These are phyloP conservation scores for Nibea coibor DNA, from an alignment of 2,113 vertebrate genomes.

Conservation along the genomic window DNA sequence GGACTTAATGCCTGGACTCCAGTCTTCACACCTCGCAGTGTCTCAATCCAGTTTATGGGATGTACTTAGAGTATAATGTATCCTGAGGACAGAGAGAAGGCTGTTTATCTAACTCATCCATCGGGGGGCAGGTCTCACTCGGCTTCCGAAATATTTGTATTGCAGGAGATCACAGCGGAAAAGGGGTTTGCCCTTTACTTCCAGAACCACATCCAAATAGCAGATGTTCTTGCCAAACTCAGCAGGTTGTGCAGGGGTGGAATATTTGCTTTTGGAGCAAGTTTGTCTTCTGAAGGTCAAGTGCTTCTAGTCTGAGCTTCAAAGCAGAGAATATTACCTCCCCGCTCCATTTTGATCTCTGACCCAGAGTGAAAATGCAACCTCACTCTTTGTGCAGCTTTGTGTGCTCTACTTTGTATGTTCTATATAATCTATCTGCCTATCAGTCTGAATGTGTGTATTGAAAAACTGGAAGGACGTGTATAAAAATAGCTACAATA, in stretches of 20 bases:
- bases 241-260: slow-evolving; percentile 23
- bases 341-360: background rate
- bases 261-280: slow-evolving; percentile 28
- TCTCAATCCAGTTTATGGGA: background rate
- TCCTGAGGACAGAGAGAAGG: background rate
- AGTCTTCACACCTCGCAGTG: background rate
- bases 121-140: background rate
- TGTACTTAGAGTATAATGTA: background rate
- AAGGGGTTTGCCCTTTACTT: background rate
- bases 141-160: no score
- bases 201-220: background rate
- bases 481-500: background rate
- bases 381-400: background rate
- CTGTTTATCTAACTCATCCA: background rate
- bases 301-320: slow-evolving; percentile 21
- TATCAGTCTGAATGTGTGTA: background rate
- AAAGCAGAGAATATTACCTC: slow-evolving; percentile 3
- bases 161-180: background rate
- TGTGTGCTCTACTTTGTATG: background rate
- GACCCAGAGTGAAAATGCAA: background rate
- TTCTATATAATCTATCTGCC: background rate
- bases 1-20: background rate
- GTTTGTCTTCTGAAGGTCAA: background rate
- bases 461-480: background rate
- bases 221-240: slow-evolving; percentile 31